These are phyloP conservation scores for Drosophila meridiana DNA, from an alignment of 2,888 invertebrate genomes.

Conservation along the genomic window DNA sequence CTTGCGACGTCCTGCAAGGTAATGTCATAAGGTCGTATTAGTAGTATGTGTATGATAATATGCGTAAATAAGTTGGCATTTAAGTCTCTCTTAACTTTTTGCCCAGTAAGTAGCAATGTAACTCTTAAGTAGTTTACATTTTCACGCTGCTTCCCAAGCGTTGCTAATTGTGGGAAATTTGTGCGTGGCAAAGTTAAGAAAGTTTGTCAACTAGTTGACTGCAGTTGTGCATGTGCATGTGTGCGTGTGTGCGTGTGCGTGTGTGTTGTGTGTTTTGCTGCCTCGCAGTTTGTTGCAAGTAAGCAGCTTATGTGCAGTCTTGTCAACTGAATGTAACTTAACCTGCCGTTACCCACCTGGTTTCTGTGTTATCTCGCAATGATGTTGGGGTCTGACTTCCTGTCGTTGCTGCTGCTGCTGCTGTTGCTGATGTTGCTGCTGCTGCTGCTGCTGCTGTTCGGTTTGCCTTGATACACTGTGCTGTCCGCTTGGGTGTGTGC, in stretches of 20 bases:
- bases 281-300: slow-evolving; percentile 4
- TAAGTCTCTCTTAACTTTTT: slow-evolving; percentile 12
- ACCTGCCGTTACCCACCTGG: slow-evolving; percentile 71
- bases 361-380: slow-evolving; percentile 72
- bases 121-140: slow-evolving; percentile 51
- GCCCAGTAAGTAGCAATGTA: background rate
- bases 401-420: slow-evolving; percentile 22
- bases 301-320: slow-evolving; percentile 17
- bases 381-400: slow-evolving; percentile 56
- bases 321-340: slow-evolving; percentile 32
- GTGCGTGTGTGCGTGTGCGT: background rate
- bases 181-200: slow-evolving; percentile 28
- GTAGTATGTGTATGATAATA: background rate
- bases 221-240: background rate
- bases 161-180: slow-evolving; percentile 46
- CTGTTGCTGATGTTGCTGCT: slow-evolving; percentile 22
- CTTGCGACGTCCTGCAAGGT: slow-evolving; percentile 80
- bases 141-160: slow-evolving; percentile 35
- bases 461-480: slow-evolving; percentile 51
- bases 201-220: slow-evolving; percentile 21
- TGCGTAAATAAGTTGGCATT: slow-evolving; percentile 8
- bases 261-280: background rate
- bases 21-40: background rate
- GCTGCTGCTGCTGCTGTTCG: slow-evolving; percentile 31
- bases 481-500: slow-evolving; percentile 82